phyloP scores from a whole-genome alignment of 2,113 vertebrate species.

The Trichechus manatus region DNA sequence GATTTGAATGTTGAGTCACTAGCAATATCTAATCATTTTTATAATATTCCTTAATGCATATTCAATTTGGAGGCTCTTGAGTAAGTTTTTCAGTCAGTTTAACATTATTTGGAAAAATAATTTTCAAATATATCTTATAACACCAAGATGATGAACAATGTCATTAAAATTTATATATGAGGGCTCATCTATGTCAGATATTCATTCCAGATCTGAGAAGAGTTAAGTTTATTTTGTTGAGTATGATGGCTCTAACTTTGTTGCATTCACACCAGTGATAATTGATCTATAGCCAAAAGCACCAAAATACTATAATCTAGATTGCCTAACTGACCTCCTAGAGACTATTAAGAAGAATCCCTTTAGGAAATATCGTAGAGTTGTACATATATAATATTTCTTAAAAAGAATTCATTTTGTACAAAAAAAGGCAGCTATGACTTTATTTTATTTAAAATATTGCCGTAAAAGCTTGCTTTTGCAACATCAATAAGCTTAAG shows the following conservation, averaged over 20 bases:
- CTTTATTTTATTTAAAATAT: conserved; percentile 9
- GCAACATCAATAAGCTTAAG: not conserved
- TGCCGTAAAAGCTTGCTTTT: not conserved
- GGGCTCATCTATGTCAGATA: conserved; percentile 5
- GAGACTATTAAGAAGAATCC: not conserved
- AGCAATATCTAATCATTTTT: conserved; percentile 22
- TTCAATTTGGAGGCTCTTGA: conserved; percentile 21
- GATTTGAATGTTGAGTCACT: conserved; percentile 23
- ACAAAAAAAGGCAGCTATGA: not conserved
- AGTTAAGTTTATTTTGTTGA: conserved; percentile 53
- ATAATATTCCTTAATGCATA: not conserved
- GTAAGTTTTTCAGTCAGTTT: conserved; percentile 26
- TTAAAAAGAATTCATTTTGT: not conserved
- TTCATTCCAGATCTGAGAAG: conserved; percentile 37
- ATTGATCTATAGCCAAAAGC: conserved; percentile 32
- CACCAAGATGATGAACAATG: conserved; percentile 34
- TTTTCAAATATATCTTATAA: conserved; percentile 40
- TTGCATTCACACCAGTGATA: conserved; percentile 47
- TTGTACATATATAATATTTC: not conserved
- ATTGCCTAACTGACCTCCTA: not conserved
- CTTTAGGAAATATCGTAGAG: not conserved
- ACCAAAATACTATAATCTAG: conserved; percentile 46
- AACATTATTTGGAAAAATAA: conserved; percentile 48
- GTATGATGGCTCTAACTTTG: conserved; percentile 33
- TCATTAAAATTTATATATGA: not conserved